Percentiles rank a stretch among this genome's conserved stretches.
phyloP scores from a whole-genome alignment of 1,140 invertebrate genomes.

The Caligus rogercresseyi region DNA sequence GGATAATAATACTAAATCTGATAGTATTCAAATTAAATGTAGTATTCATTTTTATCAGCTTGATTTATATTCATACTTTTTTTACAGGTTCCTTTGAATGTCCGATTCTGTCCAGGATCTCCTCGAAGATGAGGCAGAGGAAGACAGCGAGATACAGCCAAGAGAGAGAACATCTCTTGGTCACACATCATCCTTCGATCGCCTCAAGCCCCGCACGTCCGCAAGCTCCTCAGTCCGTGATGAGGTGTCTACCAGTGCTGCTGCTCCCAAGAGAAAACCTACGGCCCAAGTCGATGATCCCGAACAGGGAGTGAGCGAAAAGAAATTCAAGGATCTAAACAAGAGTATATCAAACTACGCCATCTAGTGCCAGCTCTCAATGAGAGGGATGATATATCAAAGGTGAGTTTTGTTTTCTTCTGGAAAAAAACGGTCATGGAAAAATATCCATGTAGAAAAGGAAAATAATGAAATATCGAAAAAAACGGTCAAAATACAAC shows the following conservation, averaged over 20 bases:
- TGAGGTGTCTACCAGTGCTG: neutral
- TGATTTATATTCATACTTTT: too few species aligned
- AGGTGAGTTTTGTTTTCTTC: neutral
- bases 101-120: neutral
- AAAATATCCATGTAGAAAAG: too few species aligned
- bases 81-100: too few species aligned
- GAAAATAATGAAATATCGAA: too few species aligned
- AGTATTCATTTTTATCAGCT: too few species aligned
- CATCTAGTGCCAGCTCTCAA: constrained; percentile 12
- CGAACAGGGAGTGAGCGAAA: neutral
- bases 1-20: too few species aligned
- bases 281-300: neutral
- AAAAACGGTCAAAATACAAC: neutral
- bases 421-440: neutral
- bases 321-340: constrained; percentile 1
- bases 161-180: too few species aligned
- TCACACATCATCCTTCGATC: constrained; percentile 21
- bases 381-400: constrained; percentile 10
- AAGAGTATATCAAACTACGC: constrained; percentile 11
- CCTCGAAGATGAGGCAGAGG: neutral
- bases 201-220: constrained; percentile 9
- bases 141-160: neutral
- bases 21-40: too few species aligned
- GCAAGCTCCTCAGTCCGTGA: constrained; percentile 22
- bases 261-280: neutral